These are phyloP conservation scores for Coendou prehensilis DNA, from an alignment of 2,797 vertebrate genomes.

Conservation along the genomic window DNA sequence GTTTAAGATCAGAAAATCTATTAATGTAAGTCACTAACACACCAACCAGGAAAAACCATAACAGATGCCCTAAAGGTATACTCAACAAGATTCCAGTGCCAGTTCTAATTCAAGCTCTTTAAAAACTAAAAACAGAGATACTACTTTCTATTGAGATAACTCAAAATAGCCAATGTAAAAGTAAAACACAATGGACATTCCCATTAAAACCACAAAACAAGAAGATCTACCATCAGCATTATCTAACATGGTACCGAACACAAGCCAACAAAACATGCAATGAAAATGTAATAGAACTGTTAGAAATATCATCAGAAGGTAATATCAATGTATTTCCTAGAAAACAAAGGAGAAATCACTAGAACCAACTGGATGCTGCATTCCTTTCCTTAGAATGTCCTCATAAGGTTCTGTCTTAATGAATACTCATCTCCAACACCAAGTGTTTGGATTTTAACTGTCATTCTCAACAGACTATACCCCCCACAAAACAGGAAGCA, in stretches of 20 bases:
- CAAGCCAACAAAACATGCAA: conserved; percentile 49
- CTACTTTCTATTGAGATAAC: conserved; percentile 26
- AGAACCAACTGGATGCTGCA: background rate
- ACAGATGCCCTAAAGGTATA: background rate
- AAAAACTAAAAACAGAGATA: conserved; percentile 49
- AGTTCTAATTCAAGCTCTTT: conserved; percentile 59
- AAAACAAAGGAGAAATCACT: conserved; percentile 23
- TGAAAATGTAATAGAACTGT: conserved; percentile 17
- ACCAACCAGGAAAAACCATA: conserved; percentile 29
- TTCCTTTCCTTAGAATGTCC: conserved; percentile 9
- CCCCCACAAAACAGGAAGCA: conserved; percentile 24
- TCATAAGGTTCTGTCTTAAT: background rate
- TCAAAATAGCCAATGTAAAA: conserved; percentile 48
- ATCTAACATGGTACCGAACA: conserved; percentile 38
- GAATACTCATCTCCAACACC: background rate
- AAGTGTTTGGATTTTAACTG: background rate
- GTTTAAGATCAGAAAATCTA: conserved; percentile 32
- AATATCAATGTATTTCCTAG: conserved; percentile 5
- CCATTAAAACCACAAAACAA: conserved; percentile 60
- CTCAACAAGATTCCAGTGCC: background rate
- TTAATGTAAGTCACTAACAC: background rate
- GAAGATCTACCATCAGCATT: background rate
- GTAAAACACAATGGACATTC: conserved; percentile 14
- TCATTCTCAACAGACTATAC: conserved; percentile 23
- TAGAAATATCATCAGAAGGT: background rate